Conservation (phyloP, 2,888 invertebrate species). For the Corythucha ciliata region DNA sequence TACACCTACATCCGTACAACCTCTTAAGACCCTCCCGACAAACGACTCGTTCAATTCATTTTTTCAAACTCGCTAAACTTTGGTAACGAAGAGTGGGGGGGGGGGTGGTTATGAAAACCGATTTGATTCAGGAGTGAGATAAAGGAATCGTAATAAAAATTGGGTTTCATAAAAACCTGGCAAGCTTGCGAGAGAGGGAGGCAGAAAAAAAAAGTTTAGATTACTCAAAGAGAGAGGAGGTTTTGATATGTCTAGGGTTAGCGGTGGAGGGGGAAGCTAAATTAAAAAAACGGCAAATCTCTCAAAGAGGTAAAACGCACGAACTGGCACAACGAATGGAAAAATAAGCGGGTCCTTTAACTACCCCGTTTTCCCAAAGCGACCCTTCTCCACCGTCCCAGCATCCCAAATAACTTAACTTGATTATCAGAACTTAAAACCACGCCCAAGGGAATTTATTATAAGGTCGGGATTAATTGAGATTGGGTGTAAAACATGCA, state of each 20-base stretch:
- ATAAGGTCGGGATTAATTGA: slow-evolving; percentile 19
- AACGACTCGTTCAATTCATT: too few relatives aligned
- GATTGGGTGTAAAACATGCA: slow-evolving; percentile 28
- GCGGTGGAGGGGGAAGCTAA: slow-evolving; percentile 11
- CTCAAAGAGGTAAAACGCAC: slow-evolving; percentile 28
- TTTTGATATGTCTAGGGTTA: too few relatives aligned
- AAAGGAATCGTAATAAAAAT: slow-evolving; percentile 1
- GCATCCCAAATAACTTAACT: slow-evolving; percentile 22
- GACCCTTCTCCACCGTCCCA: too few relatives aligned
- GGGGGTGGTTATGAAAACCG: neutral
- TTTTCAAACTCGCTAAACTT: too few relatives aligned
- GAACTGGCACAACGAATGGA: slow-evolving; percentile 21
- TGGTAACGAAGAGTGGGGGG: too few relatives aligned
- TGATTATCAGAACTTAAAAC: slow-evolving; percentile 21
- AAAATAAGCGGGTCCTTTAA: slow-evolving; percentile 6
- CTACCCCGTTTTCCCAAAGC: neutral
- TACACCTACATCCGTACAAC: slow-evolving; percentile 28
- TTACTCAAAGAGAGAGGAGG: too few relatives aligned
- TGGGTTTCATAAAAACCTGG: too few relatives aligned
- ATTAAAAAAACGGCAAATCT: slow-evolving; percentile 26
- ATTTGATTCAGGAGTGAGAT: neutral
- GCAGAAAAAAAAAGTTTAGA: too few relatives aligned
- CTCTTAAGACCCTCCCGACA: too few relatives aligned
- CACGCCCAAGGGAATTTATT: slow-evolving; percentile 23
- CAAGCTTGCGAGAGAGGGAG: too few relatives aligned